Base-by-base conservation (phyloP, 1,140 invertebrate species). In the Helicoverpa armigera region DNA sequence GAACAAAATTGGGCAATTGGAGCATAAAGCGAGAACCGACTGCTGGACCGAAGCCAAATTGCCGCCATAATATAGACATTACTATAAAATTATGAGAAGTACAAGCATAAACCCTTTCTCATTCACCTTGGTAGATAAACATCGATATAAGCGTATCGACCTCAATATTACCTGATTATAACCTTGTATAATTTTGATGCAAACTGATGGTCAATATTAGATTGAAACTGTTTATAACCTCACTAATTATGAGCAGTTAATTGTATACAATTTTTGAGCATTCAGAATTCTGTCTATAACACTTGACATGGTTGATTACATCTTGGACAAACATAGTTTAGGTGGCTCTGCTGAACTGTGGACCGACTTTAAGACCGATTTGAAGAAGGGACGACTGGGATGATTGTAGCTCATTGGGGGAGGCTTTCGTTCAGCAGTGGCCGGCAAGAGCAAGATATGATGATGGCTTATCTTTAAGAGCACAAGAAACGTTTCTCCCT, bases 41-140 rank as follows among this genome's bases (percentile, higher is more conserved):
- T 2, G 56, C 16, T 75, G 73, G 73, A 56, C 2, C 4, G 14
- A 1, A 10, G 58, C 73, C 73, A 63, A 12, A 18, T 48, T 12
- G 61, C 43, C 56, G 13, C 31, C 14, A 60, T 75, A 16, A 75
- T 75, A 50, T 63, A 61, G 73, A 75, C 73, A 54, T 75, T 51
- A 75, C n/a, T 31, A 50, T 58, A 23, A 75, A 75, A 61, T 61
- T 75, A 75, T 61, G 56, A 61, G 54, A 51, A 60, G 56, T 61
- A 7, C 18, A 72, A 31, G 53, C 50, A 61, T 13, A 50, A 18
- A 75, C 50, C 43, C 4, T 58, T 43, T 16, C 72, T 75, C 50
- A 61, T 60, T 61, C 18, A 18, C 4, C 13, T 61, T 73, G 65
- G 11, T 69, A 12, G 5, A 67, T 11, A 50, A 69, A 81, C 18